A percentile compares a stretch with the other conserved stretches of the same genome.
Evolutionary conservation across 2,888 invertebrate genomes (phyloP).

Genomic region (Brachypalpus laphriformis): DNA sequence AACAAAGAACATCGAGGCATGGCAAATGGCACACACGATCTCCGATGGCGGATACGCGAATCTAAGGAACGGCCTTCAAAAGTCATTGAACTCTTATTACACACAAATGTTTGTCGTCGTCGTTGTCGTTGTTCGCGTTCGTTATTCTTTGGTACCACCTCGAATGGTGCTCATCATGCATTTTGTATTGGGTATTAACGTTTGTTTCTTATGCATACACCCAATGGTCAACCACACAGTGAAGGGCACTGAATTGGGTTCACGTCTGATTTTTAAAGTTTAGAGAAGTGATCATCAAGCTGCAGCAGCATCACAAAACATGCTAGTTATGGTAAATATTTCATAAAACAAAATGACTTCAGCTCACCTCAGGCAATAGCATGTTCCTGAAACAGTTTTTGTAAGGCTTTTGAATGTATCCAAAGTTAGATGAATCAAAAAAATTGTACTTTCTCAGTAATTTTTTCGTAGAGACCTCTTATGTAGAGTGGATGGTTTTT

Average conservation of each 20-base stretch:
- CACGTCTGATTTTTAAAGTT: neutral
- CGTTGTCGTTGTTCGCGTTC: constrained; percentile 7
- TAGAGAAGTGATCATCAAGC: too few relatives aligned
- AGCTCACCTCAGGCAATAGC: too few relatives aligned
- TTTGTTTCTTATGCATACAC: constrained; percentile 31
- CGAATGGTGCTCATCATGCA: constrained; percentile 30
- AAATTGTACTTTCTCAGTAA: too few relatives aligned
- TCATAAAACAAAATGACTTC: too few relatives aligned
- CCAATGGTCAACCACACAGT: constrained; percentile 22
- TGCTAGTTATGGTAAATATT: too few relatives aligned
- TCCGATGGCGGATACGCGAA: constrained; percentile 41
- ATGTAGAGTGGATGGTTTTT: too few relatives aligned
- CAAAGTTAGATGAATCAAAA: too few relatives aligned
- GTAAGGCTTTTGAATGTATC: too few relatives aligned
- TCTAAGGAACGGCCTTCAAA: constrained; percentile 72
- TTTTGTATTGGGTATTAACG: constrained; percentile 27
- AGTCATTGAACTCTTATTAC: constrained; percentile 66
- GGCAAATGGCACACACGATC: constrained; percentile 31
- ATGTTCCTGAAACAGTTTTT: too few relatives aligned
- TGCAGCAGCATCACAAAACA: too few relatives aligned
- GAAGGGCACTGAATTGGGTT: neutral
- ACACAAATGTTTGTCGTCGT: neutral
- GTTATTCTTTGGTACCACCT: constrained; percentile 6
- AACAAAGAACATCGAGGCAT: constrained; percentile 13
- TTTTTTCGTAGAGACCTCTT: too few relatives aligned